A percentile compares a stretch with the other conserved stretches of the same genome.
Conservation (phyloP, 2,888 invertebrate genomes). For the Dastarcus helophoroides region DNA sequence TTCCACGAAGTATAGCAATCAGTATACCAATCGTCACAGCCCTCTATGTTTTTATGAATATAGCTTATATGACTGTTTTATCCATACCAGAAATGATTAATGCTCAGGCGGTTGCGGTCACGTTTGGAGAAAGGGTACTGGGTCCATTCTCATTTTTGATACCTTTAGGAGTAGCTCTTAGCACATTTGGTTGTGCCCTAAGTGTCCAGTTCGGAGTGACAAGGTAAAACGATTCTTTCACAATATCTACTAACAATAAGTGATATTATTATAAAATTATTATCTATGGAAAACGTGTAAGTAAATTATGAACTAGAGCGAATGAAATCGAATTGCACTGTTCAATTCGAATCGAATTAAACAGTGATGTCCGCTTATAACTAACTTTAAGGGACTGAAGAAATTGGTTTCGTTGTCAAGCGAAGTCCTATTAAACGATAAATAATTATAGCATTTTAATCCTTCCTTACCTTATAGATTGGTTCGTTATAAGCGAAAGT, state of each 20-base stretch:
- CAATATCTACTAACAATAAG: constrained; percentile 1
- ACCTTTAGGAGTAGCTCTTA: constrained; percentile 64
- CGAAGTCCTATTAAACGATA: no score
- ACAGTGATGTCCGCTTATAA: no score
- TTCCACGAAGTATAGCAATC: constrained; percentile 67
- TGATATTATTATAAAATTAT: constrained; percentile 5
- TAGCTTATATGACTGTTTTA: constrained; percentile 77
- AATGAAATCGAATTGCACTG: no score
- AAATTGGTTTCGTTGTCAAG: no score
- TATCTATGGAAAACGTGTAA: not conserved
- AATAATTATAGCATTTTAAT: no score
- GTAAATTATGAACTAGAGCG: constrained; percentile 5
- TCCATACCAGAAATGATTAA: constrained; percentile 58
- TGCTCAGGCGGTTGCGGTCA: constrained; percentile 71
- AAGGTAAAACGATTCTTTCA: constrained; percentile 37
- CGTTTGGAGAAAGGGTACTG: constrained; percentile 54
- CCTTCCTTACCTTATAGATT: no score
- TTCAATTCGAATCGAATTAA: no score
- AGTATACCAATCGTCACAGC: constrained; percentile 71
- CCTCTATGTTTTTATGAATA: constrained; percentile 72
- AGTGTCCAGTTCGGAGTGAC: constrained; percentile 68
- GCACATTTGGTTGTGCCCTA: constrained; percentile 69
- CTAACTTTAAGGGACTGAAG: no score
- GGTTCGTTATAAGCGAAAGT: no score
- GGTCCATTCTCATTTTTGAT: constrained; percentile 56